Percentiles rank a stretch among this genome's conserved stretches.
Evolutionary conservation across 2,888 invertebrate genomes (phyloP).

Genomic region (Lithodes maja): DNA sequence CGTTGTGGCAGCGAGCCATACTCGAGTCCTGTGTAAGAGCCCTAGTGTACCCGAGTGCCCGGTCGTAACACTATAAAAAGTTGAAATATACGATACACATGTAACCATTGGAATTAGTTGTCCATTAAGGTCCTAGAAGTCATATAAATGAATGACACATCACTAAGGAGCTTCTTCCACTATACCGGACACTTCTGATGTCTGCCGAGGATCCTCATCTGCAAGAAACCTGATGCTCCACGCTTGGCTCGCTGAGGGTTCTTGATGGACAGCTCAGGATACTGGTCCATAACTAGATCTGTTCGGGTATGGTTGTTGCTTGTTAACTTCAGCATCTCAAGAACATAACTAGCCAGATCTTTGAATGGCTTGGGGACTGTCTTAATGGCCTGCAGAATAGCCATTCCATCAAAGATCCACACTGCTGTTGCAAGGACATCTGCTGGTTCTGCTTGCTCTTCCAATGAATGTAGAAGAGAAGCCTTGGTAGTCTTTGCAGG

Average conservation of each 20-base stretch:
- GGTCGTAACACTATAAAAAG: too few relatives aligned
- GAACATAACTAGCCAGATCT: background rate
- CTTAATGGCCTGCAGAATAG: background rate
- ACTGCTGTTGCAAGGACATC: background rate
- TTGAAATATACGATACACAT: too few relatives aligned
- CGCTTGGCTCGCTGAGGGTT: background rate
- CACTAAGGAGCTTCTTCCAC: background rate
- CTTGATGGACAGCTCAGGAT: background rate
- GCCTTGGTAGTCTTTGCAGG: constrained; percentile 16
- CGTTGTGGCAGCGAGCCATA: too few relatives aligned
- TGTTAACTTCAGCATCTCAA: background rate
- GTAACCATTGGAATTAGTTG: too few relatives aligned
- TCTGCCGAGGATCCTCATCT: background rate
- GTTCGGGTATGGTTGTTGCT: background rate
- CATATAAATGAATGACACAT: background rate
- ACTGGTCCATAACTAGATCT: background rate
- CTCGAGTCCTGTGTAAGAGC: too few relatives aligned
- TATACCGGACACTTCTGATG: background rate
- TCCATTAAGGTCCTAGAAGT: too few relatives aligned
- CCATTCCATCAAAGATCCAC: background rate
- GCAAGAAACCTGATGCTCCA: background rate
- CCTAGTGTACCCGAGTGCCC: too few relatives aligned
- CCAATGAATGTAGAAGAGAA: background rate
- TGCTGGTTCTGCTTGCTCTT: background rate
- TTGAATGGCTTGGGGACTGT: background rate